Evolutionary conservation across 1,140 invertebrate species (phyloP).

Genomic region (Drosophila prosaltans): DNA sequence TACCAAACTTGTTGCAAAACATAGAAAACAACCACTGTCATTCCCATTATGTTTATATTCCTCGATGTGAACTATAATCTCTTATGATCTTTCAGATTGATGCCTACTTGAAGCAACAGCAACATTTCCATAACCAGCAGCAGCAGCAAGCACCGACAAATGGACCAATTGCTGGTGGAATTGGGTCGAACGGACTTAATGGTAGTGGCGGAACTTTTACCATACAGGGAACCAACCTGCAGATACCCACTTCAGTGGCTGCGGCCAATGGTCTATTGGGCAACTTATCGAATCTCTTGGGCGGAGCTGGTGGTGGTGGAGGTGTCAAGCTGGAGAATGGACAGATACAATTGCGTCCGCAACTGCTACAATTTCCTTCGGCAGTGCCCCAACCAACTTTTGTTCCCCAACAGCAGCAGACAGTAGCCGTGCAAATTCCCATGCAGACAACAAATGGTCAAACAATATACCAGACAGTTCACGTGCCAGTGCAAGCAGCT

Average conservation of each 20-base stretch:
- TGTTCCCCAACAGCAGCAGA: conserved; percentile 88
- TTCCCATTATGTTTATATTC: too few relatives aligned
- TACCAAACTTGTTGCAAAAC: too few relatives aligned
- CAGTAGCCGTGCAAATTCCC: conserved; percentile 95
- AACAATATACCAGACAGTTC: conserved; percentile 96
- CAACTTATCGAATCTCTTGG: conserved; percentile 57
- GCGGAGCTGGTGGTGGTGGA: conserved; percentile 32
- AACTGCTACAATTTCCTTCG: conserved; percentile 88
- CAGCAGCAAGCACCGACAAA: conserved; percentile 36
- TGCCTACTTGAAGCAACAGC: conserved; percentile 43
- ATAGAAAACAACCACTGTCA: too few relatives aligned
- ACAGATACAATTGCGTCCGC: conserved; percentile 87
- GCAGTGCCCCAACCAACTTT: conserved; percentile 44
- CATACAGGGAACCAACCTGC: conserved; percentile 86
- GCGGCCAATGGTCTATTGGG: conserved; percentile 76
- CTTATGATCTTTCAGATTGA: too few relatives aligned
- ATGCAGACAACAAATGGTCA: conserved; percentile 95
- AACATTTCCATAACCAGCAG: conserved; percentile 50
- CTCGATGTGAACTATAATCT: too few relatives aligned
- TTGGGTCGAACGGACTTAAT: conserved; percentile 1
- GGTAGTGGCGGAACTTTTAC: conserved; percentile 76
- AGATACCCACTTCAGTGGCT: conserved; percentile 84
- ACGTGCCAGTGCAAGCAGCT: conserved; percentile 93
- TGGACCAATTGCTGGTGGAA: not conserved
- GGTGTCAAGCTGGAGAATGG: conserved; percentile 76